A percentile compares a stretch with the other conserved stretches of the same genome.
phyloP scores from a whole-genome alignment of 2,888 invertebrate genomes.

The Pherbina coryleti region DNA sequence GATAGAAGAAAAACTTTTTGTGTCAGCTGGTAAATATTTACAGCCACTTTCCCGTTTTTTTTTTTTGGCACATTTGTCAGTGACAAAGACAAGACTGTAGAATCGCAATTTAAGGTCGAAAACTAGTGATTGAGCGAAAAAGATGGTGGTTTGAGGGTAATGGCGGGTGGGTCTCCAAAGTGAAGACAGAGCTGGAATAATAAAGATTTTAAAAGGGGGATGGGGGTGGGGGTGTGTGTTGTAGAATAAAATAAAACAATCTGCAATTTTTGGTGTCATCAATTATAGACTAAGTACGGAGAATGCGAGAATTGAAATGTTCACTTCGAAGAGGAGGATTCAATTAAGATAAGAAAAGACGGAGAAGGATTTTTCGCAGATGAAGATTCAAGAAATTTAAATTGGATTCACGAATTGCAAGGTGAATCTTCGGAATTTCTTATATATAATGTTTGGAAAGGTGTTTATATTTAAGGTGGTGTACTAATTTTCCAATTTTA shows the following conservation, averaged over 20 bases:
- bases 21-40: constrained; percentile 6
- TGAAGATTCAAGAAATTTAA: too few species aligned
- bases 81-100: constrained; percentile 14
- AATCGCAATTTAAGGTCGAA: not conserved
- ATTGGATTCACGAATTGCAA: too few species aligned
- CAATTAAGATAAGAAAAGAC: too few species aligned
- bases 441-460: too few species aligned
- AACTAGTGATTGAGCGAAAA: not conserved
- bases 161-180: too few species aligned
- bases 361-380: too few species aligned
- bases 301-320: not conserved
- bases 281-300: not conserved
- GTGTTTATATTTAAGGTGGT: too few species aligned
- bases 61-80: constrained; percentile 27
- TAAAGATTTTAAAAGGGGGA: not conserved
- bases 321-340: too few species aligned
- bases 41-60: not conserved
- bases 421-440: too few species aligned
- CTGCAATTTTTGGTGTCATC: not conserved
- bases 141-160: not conserved
- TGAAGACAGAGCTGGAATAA: not conserved
- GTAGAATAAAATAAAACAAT: not conserved
- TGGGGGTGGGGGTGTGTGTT: not conserved
- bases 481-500: too few species aligned
- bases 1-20: not conserved